These are phyloP conservation scores for Mustelus asterias DNA, from an alignment of 2,113 vertebrate genomes.

Conservation along the genomic window DNA sequence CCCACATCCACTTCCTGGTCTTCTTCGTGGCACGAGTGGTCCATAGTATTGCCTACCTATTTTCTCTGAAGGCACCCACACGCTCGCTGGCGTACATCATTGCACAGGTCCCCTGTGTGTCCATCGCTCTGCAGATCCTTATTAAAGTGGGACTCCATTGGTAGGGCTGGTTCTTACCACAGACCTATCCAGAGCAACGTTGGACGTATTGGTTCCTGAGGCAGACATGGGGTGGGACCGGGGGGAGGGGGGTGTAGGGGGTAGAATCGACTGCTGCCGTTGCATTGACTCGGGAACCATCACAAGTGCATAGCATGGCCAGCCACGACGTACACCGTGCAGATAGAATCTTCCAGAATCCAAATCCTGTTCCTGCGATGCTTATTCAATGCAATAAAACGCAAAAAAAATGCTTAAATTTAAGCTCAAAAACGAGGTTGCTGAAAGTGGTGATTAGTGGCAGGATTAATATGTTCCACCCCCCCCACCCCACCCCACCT, in stretches of 20 bases:
- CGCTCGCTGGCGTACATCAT: conserved; percentile 76
- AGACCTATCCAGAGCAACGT: background rate
- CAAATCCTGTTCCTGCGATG: background rate
- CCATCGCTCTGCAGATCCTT: conserved; percentile 87
- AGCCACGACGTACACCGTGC: background rate
- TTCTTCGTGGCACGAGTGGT: conserved; percentile 69
- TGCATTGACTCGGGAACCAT: background rate
- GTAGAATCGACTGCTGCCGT: background rate
- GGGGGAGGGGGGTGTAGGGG: too few species aligned
- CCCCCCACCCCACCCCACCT: background rate
- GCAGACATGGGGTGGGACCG: background rate
- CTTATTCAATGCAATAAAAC: background rate
- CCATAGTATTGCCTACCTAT: conserved; percentile 79
- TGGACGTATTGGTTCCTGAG: background rate
- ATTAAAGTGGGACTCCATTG: conserved; percentile 53
- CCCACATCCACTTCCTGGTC: conserved; percentile 75
- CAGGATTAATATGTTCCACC: background rate
- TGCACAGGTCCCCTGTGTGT: conserved; percentile 80
- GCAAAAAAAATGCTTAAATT: background rate
- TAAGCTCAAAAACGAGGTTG: background rate
- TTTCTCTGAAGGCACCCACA: conserved; percentile 62
- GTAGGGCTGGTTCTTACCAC: conserved; percentile 43
- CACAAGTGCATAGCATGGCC: background rate
- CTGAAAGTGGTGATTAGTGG: too few species aligned
- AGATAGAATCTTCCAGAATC: background rate